Conservation (phyloP, 1,140 invertebrate genomes). For the Rhopalosiphum maidis region DNA sequence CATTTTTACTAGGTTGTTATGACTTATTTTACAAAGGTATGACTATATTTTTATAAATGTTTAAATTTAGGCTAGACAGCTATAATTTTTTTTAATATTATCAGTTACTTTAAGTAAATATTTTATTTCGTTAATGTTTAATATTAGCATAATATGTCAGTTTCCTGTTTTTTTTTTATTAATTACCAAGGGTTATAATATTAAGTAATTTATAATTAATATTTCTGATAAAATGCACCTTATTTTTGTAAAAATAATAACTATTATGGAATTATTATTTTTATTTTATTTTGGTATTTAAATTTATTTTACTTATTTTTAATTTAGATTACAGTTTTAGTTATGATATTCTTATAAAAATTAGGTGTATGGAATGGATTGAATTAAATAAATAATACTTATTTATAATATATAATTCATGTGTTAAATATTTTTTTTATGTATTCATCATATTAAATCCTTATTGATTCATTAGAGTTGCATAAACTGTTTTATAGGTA, state of each 20-base stretch:
- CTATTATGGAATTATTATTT: neutral
- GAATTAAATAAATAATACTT: neutral
- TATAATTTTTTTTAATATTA: neutral
- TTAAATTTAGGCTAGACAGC: neutral
- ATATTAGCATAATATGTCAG: neutral
- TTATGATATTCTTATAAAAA: conserved; percentile 1
- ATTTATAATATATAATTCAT: no score
- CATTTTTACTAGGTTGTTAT: neutral
- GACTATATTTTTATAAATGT: conserved; percentile 9
- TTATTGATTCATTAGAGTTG: no score
- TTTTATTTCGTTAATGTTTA: neutral
- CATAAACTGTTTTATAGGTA: no score
- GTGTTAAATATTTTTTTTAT: no score
- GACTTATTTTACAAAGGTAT: neutral
- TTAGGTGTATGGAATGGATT: conserved; percentile 3
- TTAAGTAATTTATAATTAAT: neutral
- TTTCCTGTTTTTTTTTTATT: conserved; percentile 10
- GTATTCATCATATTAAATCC: no score
- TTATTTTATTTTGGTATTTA: neutral
- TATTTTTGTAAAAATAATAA: neutral
- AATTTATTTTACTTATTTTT: neutral
- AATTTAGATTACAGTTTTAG: neutral
- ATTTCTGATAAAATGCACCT: neutral
- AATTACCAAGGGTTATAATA: neutral
- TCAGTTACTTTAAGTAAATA: neutral